Conservation (phyloP, 1,140 invertebrate genomes). For the Cephus cinctus region DNA sequence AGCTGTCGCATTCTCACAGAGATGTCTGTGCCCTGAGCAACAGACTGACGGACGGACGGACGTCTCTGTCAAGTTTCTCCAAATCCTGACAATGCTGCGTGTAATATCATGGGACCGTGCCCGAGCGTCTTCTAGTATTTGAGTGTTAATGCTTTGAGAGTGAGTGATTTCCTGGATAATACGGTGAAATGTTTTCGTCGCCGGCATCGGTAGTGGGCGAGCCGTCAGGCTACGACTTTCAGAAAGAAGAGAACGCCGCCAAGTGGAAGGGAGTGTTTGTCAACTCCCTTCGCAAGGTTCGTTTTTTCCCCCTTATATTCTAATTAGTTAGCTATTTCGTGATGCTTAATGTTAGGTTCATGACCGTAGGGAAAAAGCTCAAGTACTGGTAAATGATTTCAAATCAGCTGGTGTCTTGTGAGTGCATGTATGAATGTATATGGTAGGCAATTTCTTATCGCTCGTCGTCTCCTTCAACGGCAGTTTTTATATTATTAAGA, state of each 20-base stretch:
- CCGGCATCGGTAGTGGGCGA: conserved; percentile 58
- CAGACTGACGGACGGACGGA: conserved; percentile 25
- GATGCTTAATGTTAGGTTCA: no score
- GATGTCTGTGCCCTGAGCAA: conserved; percentile 26
- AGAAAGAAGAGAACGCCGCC: conserved; percentile 79
- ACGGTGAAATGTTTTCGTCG: conserved; percentile 58
- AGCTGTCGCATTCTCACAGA: conserved; percentile 21
- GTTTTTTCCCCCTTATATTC: not conserved
- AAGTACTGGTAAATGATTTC: no score
- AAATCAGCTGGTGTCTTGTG: no score
- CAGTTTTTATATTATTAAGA: no score
- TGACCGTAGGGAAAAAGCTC: no score
- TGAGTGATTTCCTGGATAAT: not conserved
- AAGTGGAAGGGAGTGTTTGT: conserved; percentile 91
- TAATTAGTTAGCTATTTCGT: no score
- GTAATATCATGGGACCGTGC: conserved; percentile 21
- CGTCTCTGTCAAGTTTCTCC: conserved; percentile 24
- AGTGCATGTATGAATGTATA: no score
- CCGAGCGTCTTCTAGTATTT: conserved; percentile 11
- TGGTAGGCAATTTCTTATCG: no score
- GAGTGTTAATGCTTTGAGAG: conserved; percentile 25
- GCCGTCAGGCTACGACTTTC: conserved; percentile 80
- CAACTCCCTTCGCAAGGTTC: conserved; percentile 70
- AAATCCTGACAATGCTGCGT: conserved; percentile 22
- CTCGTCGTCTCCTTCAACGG: no score